Evolutionary conservation across 1,140 invertebrate genomes (phyloP), one percentile per base, ranked within the genome.

Genomic region (Samia ricini): DNA sequence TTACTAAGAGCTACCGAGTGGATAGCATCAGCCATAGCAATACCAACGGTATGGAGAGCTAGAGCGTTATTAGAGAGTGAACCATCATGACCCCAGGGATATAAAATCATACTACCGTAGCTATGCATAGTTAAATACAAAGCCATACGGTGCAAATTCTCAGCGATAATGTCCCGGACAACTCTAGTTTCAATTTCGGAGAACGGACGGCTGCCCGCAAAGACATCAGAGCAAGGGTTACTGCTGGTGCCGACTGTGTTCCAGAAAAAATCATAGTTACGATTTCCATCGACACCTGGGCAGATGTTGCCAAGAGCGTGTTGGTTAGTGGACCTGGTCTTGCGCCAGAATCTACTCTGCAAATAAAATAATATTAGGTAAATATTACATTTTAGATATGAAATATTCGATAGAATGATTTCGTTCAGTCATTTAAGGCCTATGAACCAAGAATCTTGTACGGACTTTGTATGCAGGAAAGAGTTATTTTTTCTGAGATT

Each of bases 131-230:
- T 92, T 2, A 95, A 60, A 66, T 94, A 95, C 24, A 92, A 76
- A 63, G 92, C 91, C 1, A 93, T 80, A 2, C 88, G 76, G 8
- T 81, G 74, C 19, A 91, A 80, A 20, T 92, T 67, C 2, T 83
- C 67, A 5, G 84, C 59, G 0, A 94, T 65, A 12, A 92, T 91
- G 54, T 94, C 88, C 1, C 91, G 79, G 0, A 95, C 80, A 10
- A 92, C 90, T 21, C 75, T 78, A 0, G 93, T 93, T 82, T 97
- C 96, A 0, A 91, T 81, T 85, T 97, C 96, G 0, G 95, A 96
- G 74, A 96, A 96, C 0, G 94, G 71, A 3, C 70, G 72, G 0
- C 85, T 76, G 0, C 96, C 96, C 21, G 92, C 92, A 79, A 92
- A 97, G 2, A 91, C 94, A 1, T 95, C 93, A 3, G 82, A 75